Conservation (phyloP, 2,888 invertebrate species). For the Nomada hirtipes region DNA sequence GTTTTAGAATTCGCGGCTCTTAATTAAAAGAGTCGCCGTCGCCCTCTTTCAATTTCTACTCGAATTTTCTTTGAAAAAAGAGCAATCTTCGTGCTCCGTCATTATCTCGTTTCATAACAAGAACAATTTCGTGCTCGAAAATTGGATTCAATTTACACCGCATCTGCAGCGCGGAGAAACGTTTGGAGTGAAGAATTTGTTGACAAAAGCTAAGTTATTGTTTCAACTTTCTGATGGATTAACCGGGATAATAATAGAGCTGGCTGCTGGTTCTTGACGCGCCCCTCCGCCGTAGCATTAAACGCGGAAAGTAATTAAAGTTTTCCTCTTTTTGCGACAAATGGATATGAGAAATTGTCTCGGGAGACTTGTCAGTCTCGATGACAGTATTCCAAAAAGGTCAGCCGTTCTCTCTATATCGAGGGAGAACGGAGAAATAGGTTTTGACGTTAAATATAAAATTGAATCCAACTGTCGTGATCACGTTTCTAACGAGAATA, state of each 20-base stretch:
- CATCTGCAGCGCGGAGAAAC: neutral
- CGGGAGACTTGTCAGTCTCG: neutral
- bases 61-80: no score
- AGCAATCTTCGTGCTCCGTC: no score
- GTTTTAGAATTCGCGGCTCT: no score
- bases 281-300: slow-evolving; percentile 16
- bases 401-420: neutral
- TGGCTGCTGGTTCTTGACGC: neutral
- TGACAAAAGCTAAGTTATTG: slow-evolving; percentile 18
- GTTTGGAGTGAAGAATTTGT: slow-evolving; percentile 15
- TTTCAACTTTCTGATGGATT: slow-evolving; percentile 35
- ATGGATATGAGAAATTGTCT: slow-evolving; percentile 46
- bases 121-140: neutral
- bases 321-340: slow-evolving; percentile 36
- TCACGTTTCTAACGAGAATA: neutral
- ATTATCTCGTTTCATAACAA: no score
- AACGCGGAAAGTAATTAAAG: slow-evolving; percentile 49
- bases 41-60: no score
- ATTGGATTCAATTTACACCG: neutral
- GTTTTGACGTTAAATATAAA: slow-evolving; percentile 21
- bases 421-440: neutral
- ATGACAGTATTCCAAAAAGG: slow-evolving; percentile 18
- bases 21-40: no score
- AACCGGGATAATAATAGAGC: slow-evolving; percentile 36
- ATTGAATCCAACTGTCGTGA: slow-evolving; percentile 16